These are phyloP conservation scores for Craniophora ligustri DNA, from an alignment of 2,888 invertebrate genomes.

Conservation along the genomic window DNA sequence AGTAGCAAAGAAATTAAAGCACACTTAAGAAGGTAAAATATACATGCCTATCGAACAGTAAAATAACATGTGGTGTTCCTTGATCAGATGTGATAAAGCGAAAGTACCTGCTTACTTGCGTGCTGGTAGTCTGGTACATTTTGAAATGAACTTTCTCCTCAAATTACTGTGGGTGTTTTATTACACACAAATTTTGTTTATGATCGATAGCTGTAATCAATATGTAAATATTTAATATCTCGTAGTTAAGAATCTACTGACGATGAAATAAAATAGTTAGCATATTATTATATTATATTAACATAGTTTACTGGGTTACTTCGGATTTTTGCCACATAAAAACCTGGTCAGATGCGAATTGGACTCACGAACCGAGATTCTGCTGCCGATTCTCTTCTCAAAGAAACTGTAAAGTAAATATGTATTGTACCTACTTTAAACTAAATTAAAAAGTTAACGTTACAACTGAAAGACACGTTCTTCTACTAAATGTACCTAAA, in stretches of 20 bases:
- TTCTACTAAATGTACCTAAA: too few species aligned
- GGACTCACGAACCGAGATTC: too few species aligned
- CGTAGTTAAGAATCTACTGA: constrained; percentile 5
- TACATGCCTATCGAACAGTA: constrained; percentile 31
- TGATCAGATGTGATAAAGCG: constrained; percentile 57
- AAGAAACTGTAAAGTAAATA: too few species aligned
- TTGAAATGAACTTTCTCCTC: constrained; percentile 67
- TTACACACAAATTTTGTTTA: constrained; percentile 47
- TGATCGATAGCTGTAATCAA: constrained; percentile 48
- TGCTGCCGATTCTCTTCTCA: too few species aligned
- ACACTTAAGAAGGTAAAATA: constrained; percentile 26
- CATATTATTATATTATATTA: too few species aligned
- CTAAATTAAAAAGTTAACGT: too few species aligned
- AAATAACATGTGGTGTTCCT: constrained; percentile 45
- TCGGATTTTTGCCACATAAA: background rate
- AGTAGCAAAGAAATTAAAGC: constrained; percentile 8
- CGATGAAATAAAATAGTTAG: background rate
- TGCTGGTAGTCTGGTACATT: constrained; percentile 43
- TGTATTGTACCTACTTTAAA: too few species aligned
- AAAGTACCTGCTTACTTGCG: constrained; percentile 59
- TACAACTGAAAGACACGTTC: too few species aligned
- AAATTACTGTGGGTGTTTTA: constrained; percentile 56
- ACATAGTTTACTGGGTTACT: background rate
- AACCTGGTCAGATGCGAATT: too few species aligned
- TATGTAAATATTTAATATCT: constrained; percentile 35